Percentiles rank a stretch among this genome's conserved stretches.
These are phyloP conservation scores for Drosophila miranda DNA, from an alignment of 1,140 invertebrate species.

Conservation along the genomic window DNA sequence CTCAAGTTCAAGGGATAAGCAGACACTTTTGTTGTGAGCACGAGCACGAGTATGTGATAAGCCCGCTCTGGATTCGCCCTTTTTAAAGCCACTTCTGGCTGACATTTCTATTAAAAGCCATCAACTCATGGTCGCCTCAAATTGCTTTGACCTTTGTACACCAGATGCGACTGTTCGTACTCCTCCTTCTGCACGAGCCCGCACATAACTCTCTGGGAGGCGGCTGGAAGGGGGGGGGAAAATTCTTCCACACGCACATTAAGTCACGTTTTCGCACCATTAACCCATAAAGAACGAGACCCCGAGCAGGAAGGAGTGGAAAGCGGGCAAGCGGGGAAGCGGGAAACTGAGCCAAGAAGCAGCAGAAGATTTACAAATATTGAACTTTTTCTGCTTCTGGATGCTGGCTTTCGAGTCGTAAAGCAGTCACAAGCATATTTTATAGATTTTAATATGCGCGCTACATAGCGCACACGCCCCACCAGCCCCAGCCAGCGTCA, in stretches of 20 bases:
- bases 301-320: slow-evolving; percentile 8
- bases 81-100: slow-evolving; percentile 24
- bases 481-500: background rate
- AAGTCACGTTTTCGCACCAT: slow-evolving; percentile 82
- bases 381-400: slow-evolving; percentile 62
- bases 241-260: slow-evolving; percentile 79
- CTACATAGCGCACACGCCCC: slow-evolving; percentile 52
- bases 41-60: background rate
- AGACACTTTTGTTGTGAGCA: too few species aligned
- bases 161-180: slow-evolving; percentile 61
- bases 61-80: background rate
- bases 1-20: too few species aligned
- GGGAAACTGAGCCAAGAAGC: slow-evolving; percentile 8
- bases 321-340: slow-evolving; percentile 11
- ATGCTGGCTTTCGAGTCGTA: slow-evolving; percentile 73
- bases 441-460: slow-evolving; percentile 80
- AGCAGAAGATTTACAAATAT: slow-evolving; percentile 78
- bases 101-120: slow-evolving; percentile 81
- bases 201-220: slow-evolving; percentile 63
- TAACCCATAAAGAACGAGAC: slow-evolving; percentile 81
- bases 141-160: slow-evolving; percentile 81
- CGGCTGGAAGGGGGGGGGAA: slow-evolving; percentile 17
- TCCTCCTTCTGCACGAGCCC: slow-evolving; percentile 23
- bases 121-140: slow-evolving; percentile 58
- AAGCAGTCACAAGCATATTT: slow-evolving; percentile 78